Conservation (phyloP, 2,113 vertebrate species). For the Cavia aperea region DNA sequence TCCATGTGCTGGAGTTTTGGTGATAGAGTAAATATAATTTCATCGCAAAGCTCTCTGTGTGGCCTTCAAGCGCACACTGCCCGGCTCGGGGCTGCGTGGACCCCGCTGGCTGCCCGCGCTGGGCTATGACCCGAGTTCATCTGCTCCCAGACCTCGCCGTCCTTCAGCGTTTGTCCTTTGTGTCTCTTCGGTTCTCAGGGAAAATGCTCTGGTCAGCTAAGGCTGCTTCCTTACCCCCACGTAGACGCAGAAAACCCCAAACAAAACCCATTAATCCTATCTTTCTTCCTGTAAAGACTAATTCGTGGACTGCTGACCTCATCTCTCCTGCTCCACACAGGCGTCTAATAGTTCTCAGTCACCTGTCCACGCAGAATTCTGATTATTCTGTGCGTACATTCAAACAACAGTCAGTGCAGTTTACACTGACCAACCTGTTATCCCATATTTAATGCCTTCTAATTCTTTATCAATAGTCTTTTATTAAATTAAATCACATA, state of each 20-base stretch:
- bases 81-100: background rate
- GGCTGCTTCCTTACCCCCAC: background rate
- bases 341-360: background rate
- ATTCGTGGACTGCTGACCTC: constrained; percentile 10
- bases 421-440: background rate
- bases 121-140: background rate
- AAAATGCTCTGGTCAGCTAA: background rate
- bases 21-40: constrained; percentile 1
- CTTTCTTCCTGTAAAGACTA: constrained; percentile 5
- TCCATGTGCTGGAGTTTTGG: background rate
- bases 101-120: background rate
- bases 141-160: background rate
- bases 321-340: background rate
- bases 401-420: background rate
- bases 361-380: background rate
- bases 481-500: background rate
- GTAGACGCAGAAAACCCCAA: background rate
- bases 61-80: background rate
- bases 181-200: background rate
- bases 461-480: background rate
- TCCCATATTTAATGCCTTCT: background rate
- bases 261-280: background rate
- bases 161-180: background rate
- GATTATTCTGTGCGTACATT: background rate
- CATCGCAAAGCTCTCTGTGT: background rate